Conservation (phyloP, 2,888 invertebrate genomes). For the Andrena marginata region DNA sequence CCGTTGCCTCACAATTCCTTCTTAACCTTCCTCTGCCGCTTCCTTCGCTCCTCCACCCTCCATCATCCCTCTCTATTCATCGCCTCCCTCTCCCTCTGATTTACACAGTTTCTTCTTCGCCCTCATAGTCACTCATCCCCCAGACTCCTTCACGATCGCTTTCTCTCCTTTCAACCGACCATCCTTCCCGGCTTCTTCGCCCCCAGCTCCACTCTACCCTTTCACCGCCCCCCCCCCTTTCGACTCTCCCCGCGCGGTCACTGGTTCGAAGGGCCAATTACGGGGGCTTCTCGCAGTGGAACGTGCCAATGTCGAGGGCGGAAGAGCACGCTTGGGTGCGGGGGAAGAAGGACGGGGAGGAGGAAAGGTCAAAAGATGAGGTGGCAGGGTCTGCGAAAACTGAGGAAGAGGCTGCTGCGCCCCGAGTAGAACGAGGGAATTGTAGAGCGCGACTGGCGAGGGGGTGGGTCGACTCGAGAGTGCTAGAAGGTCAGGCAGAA, state of each 20-base stretch:
- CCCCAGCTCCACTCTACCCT: constrained; percentile 19
- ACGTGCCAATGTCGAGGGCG: constrained; percentile 51
- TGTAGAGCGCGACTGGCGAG: constrained; percentile 8
- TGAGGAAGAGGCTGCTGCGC: not conserved
- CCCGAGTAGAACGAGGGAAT: constrained; percentile 8
- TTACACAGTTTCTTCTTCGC: constrained; percentile 10
- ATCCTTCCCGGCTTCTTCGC: not conserved
- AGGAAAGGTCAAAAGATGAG: constrained; percentile 22
- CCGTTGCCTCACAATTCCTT: constrained; percentile 13
- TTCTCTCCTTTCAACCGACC: not conserved
- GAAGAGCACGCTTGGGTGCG: constrained; percentile 28
- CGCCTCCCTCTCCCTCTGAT: not conserved
- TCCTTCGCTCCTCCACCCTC: not conserved
- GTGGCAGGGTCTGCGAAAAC: constrained; percentile 5
- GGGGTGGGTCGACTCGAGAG: constrained; percentile 1
- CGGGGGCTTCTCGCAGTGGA: constrained; percentile 60
- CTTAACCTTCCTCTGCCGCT: constrained; percentile 8
- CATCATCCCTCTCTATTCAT: constrained; percentile 27
- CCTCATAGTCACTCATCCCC: not conserved
- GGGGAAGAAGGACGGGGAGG: constrained; percentile 6
- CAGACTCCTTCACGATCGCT: not conserved
- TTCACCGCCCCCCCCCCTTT: constrained; percentile 36
- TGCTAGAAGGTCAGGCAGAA: constrained; percentile 5
- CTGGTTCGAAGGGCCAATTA: constrained; percentile 76
- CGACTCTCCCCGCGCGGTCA: constrained; percentile 49